Conservation (phyloP, 2,797 vertebrate species). For the Allochrocebus solatus region DNA sequence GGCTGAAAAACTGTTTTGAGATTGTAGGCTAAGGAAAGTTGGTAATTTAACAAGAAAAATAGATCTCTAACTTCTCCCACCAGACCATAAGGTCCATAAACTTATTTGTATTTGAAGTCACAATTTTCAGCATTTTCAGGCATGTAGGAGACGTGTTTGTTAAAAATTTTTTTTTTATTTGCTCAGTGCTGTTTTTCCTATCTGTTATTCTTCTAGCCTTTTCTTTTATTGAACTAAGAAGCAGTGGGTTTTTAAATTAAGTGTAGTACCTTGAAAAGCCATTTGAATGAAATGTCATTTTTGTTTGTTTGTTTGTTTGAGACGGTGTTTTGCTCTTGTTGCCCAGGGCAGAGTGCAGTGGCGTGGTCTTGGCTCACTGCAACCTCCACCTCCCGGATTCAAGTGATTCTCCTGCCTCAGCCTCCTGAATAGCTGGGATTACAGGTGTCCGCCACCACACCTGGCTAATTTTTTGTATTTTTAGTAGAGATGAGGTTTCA, state of each 20-base stretch:
- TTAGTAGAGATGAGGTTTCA: not conserved
- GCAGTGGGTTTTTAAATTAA: conserved; percentile 31
- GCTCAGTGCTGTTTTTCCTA: not conserved
- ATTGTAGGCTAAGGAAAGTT: conserved; percentile 5
- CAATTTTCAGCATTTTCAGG: not conserved
- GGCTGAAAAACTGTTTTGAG: not conserved
- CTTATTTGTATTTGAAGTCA: conserved; percentile 18
- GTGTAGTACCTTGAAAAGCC: conserved; percentile 11
- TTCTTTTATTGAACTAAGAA: conserved; percentile 46
- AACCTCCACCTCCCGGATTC: not conserved
- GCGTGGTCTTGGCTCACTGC: not conserved
- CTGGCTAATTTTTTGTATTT: not conserved
- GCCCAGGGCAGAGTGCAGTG: not conserved
- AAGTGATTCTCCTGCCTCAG: not conserved
- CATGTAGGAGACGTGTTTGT: not conserved
- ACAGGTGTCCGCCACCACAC: not conserved
- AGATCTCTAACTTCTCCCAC: not conserved
- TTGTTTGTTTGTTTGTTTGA: not conserved
- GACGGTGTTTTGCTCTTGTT: not conserved
- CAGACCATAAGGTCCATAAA: conserved; percentile 11
- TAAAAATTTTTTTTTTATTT: not conserved
- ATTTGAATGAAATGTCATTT: conserved; percentile 46
- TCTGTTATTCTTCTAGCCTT: not conserved
- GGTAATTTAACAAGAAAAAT: conserved; percentile 41
- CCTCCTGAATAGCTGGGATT: not conserved